Conservation (phyloP, 2,888 invertebrate genomes). For the Eulithis testata region DNA sequence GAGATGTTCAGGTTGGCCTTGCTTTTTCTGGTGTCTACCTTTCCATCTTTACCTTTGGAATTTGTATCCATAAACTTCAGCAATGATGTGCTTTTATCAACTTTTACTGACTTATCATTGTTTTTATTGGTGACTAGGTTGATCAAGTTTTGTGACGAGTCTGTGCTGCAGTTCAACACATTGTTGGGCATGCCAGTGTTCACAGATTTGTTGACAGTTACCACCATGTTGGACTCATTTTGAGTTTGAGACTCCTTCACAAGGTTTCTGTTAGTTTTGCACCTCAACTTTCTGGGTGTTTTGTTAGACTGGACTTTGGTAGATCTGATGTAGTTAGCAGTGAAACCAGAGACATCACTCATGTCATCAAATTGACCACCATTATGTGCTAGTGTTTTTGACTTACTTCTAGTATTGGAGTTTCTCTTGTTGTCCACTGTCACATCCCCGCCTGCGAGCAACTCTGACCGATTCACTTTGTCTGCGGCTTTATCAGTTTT, state of each 20-base stretch:
- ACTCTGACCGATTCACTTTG: constrained; percentile 44
- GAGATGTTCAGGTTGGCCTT: constrained; percentile 60
- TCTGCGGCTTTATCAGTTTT: constrained; percentile 36
- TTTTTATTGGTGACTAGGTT: constrained; percentile 64
- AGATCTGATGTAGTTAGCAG: constrained; percentile 79
- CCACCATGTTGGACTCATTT: constrained; percentile 55
- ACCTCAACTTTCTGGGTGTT: constrained; percentile 62
- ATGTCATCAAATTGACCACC: constrained; percentile 74
- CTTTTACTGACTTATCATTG: constrained; percentile 52
- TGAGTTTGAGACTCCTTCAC: constrained; percentile 56
- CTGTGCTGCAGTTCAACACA: constrained; percentile 66
- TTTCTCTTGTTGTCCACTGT: constrained; percentile 46
- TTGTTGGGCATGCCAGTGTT: constrained; percentile 55
- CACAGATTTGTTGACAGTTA: constrained; percentile 66
- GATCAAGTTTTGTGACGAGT: constrained; percentile 71
- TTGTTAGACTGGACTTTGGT: constrained; percentile 71
- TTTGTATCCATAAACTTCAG: constrained; percentile 67
- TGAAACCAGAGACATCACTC: constrained; percentile 79
- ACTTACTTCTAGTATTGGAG: constrained; percentile 34
- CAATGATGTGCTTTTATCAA: constrained; percentile 65
- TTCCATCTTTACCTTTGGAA: constrained; percentile 45
- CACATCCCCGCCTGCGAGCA: constrained; percentile 49
- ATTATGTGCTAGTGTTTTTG: constrained; percentile 47
- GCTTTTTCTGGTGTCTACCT: constrained; percentile 39
- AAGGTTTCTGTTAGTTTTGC: constrained; percentile 60